Evolutionary conservation across 1,140 invertebrate species (phyloP).

Genomic region (Geopemphigus sp.): DNA sequence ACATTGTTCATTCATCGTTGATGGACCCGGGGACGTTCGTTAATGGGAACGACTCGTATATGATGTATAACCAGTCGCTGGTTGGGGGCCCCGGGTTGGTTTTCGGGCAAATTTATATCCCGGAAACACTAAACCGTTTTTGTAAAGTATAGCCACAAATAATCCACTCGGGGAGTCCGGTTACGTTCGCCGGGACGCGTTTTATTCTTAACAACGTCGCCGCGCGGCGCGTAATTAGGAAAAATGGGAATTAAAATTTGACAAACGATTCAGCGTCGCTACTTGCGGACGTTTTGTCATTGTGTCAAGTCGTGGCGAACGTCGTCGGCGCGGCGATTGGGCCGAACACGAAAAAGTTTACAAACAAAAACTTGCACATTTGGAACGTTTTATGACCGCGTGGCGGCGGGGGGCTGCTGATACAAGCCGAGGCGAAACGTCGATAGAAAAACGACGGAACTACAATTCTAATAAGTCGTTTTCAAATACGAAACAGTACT

Average conservation of each 20-base stretch:
- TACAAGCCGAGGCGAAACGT: too few relatives aligned
- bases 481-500: too few relatives aligned
- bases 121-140: slow-evolving; percentile 16
- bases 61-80: neutral
- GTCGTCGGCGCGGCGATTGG: too few relatives aligned
- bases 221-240: neutral
- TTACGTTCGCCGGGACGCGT: neutral
- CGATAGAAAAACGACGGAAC: too few relatives aligned
- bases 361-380: too few relatives aligned
- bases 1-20: too few relatives aligned
- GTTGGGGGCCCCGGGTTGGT: neutral
- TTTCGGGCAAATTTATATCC: neutral
- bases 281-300: too few relatives aligned
- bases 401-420: too few relatives aligned
- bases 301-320: too few relatives aligned
- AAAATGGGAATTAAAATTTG: neutral
- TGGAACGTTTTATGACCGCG: too few relatives aligned
- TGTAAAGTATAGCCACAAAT: neutral
- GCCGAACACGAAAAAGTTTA: too few relatives aligned
- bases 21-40: neutral
- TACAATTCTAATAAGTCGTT: too few relatives aligned
- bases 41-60: neutral
- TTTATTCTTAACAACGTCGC: neutral
- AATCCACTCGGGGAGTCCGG: neutral
- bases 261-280: neutral